Base-by-base conservation (phyloP, 2,113 vertebrate species). In the Platysteira castanea region DNA sequence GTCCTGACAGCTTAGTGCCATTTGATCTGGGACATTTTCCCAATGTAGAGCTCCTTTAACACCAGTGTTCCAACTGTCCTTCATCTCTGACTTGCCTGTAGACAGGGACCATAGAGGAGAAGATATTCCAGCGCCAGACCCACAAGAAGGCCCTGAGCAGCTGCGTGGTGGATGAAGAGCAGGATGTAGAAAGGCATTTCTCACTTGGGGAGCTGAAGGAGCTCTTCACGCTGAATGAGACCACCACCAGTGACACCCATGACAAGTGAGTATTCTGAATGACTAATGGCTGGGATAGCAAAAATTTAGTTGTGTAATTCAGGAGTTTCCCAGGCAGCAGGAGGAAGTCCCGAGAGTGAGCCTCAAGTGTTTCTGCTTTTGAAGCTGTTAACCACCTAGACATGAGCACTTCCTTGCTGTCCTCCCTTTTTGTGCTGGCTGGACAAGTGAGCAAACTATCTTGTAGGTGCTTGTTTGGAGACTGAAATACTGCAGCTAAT, bases 131-230 rank as follows among this genome's bases (percentile, higher is more conserved):
- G 93, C 98, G 99, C 37, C 99, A 99, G 96, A 99, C 99, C 57
- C 99, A 99, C 93, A 99, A 99, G 97, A 99, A 99, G 77, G 99
- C 99, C 15, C 98, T 99, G 94, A 99, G 99, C 97, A 99, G 99
- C 97, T 99, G 99, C 2, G 99, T 99, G 94, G 99, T 99, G 53
- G 99, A 99, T 44, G 99, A 99, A 94, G 99, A 99, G 92, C 99
- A 99, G 96, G 98, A 99, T 31, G 99, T 99, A 54, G 99, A 99
- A 96, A 98, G 99, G 41, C 99, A 99, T 84, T 99, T 99, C 96
- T 99, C 99, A 33, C 98, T 99, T 4, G 99, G 98, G 5, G 99
- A 99, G 86, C 97, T 99, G 57, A 98, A 98, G 91, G 99, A 99
- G 91, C 98, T 99, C 24, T 99, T 99, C 95, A 97, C 96, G 0